A percentile compares a stretch with the other conserved stretches of the same genome.
These are phyloP conservation scores for Corythucha ciliata DNA, from an alignment of 2,888 invertebrate genomes.

Conservation along the genomic window DNA sequence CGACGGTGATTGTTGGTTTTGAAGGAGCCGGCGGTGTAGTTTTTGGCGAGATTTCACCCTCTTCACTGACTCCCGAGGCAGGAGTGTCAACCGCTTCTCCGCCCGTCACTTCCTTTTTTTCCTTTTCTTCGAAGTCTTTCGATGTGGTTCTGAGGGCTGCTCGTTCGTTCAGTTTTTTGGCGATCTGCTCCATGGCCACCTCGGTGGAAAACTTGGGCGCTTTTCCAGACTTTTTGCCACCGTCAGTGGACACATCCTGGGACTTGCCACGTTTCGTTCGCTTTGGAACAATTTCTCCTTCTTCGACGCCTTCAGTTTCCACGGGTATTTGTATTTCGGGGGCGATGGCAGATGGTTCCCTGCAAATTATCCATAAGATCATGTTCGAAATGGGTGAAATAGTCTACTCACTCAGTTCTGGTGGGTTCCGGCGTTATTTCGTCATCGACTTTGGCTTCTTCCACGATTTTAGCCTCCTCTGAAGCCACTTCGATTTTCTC, in stretches of 20 bases:
- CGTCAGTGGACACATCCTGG: background rate
- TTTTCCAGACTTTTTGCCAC: background rate
- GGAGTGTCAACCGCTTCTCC: too few relatives aligned
- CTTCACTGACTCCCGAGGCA: constrained; percentile 21
- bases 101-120: too few relatives aligned
- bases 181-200: constrained; percentile 22
- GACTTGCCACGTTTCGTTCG: background rate
- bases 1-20: constrained; percentile 17
- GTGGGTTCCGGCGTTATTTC: too few relatives aligned
- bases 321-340: constrained; percentile 7
- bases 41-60: constrained; percentile 21
- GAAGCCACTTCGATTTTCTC: background rate
- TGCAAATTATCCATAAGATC: too few relatives aligned
- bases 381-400: too few relatives aligned
- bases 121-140: constrained; percentile 20
- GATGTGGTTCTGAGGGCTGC: too few relatives aligned
- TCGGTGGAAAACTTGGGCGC: constrained; percentile 14
- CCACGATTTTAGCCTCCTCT: background rate
- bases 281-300: constrained; percentile 13
- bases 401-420: too few relatives aligned
- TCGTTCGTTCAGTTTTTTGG: constrained; percentile 25
- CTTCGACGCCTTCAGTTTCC: constrained; percentile 21
- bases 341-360: background rate
- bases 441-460: too few relatives aligned
- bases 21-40: constrained; percentile 6